phyloP scores from a whole-genome alignment of 2,113 vertebrate genomes.

The Megaleporinus macrocephalus region DNA sequence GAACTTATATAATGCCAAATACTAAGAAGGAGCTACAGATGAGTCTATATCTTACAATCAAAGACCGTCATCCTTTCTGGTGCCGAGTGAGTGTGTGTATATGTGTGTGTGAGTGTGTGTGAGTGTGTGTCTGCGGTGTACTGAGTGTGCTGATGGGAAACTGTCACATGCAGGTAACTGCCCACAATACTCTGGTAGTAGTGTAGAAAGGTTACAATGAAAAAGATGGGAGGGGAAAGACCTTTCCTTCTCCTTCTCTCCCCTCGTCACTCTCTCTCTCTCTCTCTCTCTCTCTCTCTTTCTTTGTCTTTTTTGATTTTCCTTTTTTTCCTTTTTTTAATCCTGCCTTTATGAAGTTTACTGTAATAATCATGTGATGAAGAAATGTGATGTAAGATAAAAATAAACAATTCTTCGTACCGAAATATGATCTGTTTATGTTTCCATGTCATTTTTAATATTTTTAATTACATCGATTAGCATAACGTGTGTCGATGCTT shows the following conservation, averaged over 20 bases:
- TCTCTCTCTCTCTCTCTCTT: conserved; percentile 3
- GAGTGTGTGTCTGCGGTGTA: conserved; percentile 18
- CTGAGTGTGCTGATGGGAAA: conserved; percentile 45
- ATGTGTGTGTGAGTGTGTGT: conserved; percentile 20
- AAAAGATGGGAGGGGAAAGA: conserved; percentile 71
- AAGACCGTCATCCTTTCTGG: conserved; percentile 18
- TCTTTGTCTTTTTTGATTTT: not conserved
- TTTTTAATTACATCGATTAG: too few species aligned
- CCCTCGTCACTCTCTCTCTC: conserved; percentile 1
- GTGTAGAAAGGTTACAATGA: conserved; percentile 66
- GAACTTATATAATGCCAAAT: conserved; percentile 42
- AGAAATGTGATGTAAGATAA: too few species aligned
- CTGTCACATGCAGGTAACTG: conserved; percentile 55
- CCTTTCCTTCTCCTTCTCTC: not conserved
- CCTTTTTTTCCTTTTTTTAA: not conserved
- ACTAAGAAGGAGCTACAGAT: conserved; percentile 43
- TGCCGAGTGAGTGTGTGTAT: not conserved
- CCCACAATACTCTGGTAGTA: conserved; percentile 60
- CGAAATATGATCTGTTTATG: not conserved
- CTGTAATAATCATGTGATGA: not conserved
- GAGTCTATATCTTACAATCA: conserved; percentile 36
- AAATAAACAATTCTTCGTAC: not conserved
- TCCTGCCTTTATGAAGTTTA: not conserved
- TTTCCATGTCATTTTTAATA: too few species aligned
- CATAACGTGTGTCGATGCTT: too few species aligned